These are phyloP conservation scores for Agrochola lychnidis DNA, from an alignment of 2,888 invertebrate species.

Conservation along the genomic window DNA sequence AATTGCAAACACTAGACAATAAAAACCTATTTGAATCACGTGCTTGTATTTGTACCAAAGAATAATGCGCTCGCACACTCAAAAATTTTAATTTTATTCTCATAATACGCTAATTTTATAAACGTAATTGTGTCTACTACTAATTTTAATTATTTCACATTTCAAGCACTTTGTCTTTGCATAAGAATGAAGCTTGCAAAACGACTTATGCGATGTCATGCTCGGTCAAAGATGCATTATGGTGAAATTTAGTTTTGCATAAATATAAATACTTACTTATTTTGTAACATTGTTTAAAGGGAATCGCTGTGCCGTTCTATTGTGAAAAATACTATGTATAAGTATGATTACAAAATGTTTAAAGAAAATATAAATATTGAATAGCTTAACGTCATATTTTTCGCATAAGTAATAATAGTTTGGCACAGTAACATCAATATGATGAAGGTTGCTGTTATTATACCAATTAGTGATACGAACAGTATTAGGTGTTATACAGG, in stretches of 20 bases:
- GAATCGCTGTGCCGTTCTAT: slow-evolving; percentile 16
- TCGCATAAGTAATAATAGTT: slow-evolving; percentile 39
- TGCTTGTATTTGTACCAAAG: slow-evolving; percentile 59
- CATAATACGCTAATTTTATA: slow-evolving; percentile 42
- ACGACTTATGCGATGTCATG: slow-evolving; percentile 65
- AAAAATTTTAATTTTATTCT: slow-evolving; percentile 46
- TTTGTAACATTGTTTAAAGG: slow-evolving; percentile 35
- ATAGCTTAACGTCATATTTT: slow-evolving; percentile 29
- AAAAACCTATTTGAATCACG: slow-evolving; percentile 78
- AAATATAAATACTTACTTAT: slow-evolving; percentile 30
- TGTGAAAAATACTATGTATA: slow-evolving; percentile 19
- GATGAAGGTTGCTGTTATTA: slow-evolving; percentile 56
- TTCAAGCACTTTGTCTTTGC: slow-evolving; percentile 63
- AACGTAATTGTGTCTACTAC: slow-evolving; percentile 49
- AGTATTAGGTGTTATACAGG: slow-evolving; percentile 31
- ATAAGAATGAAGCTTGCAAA: slow-evolving; percentile 67
- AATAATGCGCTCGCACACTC: slow-evolving; percentile 40
- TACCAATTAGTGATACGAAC: slow-evolving; percentile 39
- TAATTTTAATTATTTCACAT: slow-evolving; percentile 55
- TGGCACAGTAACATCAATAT: slow-evolving; percentile 51
- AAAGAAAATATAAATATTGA: slow-evolving; percentile 40
- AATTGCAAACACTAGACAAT: slow-evolving; percentile 78
- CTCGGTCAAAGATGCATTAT: slow-evolving; percentile 57
- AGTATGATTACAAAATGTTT: slow-evolving; percentile 17
- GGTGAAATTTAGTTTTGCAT: slow-evolving; percentile 54